phyloP scores from a whole-genome alignment of 2,888 invertebrate genomes.

The Hirudinaria manillensis region DNA sequence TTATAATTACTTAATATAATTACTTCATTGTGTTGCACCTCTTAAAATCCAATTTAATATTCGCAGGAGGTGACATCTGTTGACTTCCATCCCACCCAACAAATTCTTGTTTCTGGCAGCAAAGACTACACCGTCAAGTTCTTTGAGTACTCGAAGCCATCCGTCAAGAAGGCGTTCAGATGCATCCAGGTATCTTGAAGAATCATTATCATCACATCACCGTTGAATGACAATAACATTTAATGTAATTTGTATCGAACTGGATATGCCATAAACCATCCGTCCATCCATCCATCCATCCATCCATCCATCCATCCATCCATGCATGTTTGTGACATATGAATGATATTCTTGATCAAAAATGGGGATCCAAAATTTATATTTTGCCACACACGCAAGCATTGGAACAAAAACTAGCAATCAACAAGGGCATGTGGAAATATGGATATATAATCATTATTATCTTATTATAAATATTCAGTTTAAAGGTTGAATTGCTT shows the following conservation, averaged over 20 bases:
- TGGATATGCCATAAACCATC: neutral
- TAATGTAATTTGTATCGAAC: neutral
- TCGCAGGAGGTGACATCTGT: constrained; percentile 80
- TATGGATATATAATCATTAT: too few species aligned
- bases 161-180: constrained; percentile 93
- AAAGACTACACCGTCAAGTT: constrained; percentile 88
- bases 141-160: constrained; percentile 96
- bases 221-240: neutral
- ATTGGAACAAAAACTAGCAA: too few species aligned
- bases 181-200: constrained; percentile 69
- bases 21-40: neutral
- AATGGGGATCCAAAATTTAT: too few species aligned
- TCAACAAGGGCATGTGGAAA: too few species aligned
- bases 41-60: neutral
- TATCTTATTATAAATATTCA: too few species aligned
- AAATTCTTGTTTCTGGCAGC: constrained; percentile 88
- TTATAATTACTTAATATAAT: neutral
- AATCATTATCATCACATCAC: too few species aligned
- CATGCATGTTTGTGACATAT: too few species aligned
- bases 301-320: too few species aligned
- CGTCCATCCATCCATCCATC: too few species aligned
- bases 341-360: too few species aligned
- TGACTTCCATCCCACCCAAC: constrained; percentile 81
- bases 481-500: too few species aligned
- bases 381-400: too few species aligned